phyloP scores from a whole-genome alignment of 2,113 vertebrate genomes.

The Pedionomus torquatus region DNA sequence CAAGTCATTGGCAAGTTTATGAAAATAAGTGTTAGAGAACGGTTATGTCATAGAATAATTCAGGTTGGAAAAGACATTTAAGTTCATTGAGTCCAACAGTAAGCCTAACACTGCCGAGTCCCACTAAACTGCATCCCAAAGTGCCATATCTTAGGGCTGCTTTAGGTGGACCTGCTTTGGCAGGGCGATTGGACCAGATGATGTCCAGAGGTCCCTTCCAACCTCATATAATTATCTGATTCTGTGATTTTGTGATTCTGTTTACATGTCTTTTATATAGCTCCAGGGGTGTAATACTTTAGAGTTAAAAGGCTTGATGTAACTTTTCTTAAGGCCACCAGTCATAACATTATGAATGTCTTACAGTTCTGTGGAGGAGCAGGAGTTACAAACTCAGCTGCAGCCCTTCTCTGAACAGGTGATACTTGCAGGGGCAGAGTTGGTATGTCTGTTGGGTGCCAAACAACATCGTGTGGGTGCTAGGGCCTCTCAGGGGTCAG shows the following conservation, averaged over 20 bases:
- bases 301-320: not conserved
- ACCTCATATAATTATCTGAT: too few species aligned
- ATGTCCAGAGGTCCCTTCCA: too few species aligned
- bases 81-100: not conserved
- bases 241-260: too few species aligned
- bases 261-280: not conserved
- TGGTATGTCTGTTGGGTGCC: not conserved
- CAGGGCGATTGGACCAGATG: too few species aligned
- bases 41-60: not conserved
- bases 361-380: not conserved
- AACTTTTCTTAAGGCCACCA: not conserved
- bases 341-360: not conserved
- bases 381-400: not conserved
- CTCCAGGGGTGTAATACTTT: not conserved
- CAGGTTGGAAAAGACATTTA: not conserved
- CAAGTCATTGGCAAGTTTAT: not conserved
- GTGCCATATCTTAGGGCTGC: not conserved
- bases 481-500: accelerated
- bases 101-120: not conserved
- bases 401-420: not conserved
- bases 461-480: accelerated
- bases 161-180: too few species aligned
- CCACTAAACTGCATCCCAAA: not conserved
- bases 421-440: not conserved
- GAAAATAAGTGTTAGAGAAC: not conserved